phyloP scores from a whole-genome alignment of 1,140 invertebrate species.

The Hesperophylax magnus region DNA sequence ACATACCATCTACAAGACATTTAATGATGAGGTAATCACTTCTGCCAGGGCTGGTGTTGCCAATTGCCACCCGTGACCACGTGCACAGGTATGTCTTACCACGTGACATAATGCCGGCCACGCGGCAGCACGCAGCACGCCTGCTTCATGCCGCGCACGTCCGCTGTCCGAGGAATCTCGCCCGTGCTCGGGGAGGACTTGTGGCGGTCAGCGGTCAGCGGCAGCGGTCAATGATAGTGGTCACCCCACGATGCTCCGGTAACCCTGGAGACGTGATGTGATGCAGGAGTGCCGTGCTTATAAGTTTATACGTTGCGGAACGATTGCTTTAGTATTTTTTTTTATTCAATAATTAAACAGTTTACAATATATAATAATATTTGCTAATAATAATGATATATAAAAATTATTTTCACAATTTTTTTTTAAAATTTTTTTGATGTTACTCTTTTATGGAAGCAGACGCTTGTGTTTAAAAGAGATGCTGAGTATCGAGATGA shows the following conservation, averaged over 20 bases:
- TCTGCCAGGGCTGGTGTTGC: not conserved
- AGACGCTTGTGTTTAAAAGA: no score
- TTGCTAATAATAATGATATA: no score
- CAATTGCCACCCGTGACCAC: slow-evolving; percentile 1
- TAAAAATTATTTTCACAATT: no score
- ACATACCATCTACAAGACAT: not conserved
- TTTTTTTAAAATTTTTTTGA: no score
- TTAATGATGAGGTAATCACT: slow-evolving; percentile 5
- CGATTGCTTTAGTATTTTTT: no score
- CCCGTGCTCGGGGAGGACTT: no score
- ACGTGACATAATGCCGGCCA: slow-evolving; percentile 32
- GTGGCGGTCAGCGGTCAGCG: not conserved
- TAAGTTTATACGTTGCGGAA: slow-evolving; percentile 10
- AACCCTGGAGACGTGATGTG: slow-evolving; percentile 46
- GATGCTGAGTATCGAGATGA: no score
- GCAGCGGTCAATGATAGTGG: not conserved
- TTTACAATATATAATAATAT: no score
- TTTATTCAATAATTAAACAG: no score
- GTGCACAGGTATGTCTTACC: not conserved
- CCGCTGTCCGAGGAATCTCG: no score
- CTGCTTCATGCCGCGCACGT: no score
- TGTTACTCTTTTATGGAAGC: no score
- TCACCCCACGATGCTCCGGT: slow-evolving; percentile 20
- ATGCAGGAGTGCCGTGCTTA: slow-evolving; percentile 4
- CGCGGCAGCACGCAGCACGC: slow-evolving; percentile 44